Base-by-base conservation (phyloP, 2,888 invertebrate genomes). In the Acrobasis consociella region DNA sequence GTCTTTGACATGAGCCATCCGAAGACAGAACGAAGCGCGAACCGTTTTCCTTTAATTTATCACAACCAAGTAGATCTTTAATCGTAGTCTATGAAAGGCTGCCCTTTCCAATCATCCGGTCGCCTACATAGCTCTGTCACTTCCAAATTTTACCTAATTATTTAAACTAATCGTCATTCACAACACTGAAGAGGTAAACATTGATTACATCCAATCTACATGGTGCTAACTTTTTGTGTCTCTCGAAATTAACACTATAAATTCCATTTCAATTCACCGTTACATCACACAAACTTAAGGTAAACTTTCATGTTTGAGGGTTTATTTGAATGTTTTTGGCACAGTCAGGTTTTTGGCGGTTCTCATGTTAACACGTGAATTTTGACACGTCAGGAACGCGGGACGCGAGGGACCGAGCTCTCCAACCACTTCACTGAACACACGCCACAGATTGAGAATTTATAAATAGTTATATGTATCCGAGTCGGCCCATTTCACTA, bases 101-200 rank as follows among this genome's bases (percentile, higher is more conserved):
- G 72, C 75, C 73, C 70, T 65, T 65, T 65, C 65, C 66, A 69
- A 63, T 70, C 70, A 62, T 63, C 51, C 63, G 67, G n/a, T 66
- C 65, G 68, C 73, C 83, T 86, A 85, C 85, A 86, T 86, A 69
- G 76, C 80, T 78, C 67, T 75, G 65, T 70, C 65, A 69, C 70
- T 72, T 70, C 66, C 64, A 66, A 66, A 62, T 66, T 22, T 74
- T 72, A 67, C 74, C 71, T 72, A 79, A 79, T 83, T 81, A 79
- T 76, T 80, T 70, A 72, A 79, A 78, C 78, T 86, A 85, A 78
- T 65, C 67, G 76, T 80, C 83, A 87, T 86, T 91, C 91, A 91
- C 91, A 92, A 92, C 92, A 91, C 92, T 81, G 82, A 82, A 89
- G 92, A 92, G 91, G 91, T 92, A 91, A 89, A 89, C 90, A 91